Evolutionary conservation across 2,113 vertebrate genomes (phyloP), one percentile per base, ranked within the genome.

Genomic region (Gavia stellata): DNA sequence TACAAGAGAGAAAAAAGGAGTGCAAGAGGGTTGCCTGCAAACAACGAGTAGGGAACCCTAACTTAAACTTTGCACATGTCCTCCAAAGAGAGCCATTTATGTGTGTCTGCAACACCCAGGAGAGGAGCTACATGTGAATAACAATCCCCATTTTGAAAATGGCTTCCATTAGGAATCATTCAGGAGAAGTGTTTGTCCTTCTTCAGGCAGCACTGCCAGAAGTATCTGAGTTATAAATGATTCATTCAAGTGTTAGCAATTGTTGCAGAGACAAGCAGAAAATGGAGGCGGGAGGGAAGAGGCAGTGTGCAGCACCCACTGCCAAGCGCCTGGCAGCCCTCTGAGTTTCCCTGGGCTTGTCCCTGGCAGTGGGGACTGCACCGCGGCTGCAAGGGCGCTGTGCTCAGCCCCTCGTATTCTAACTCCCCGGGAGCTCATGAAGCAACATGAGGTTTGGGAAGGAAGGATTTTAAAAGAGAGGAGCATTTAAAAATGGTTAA

Each of bases 311-410:
- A 36, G 55, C 36, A 70, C 8, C 11, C n/a, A 36, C 12, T 77
- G n/a, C 56, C 34, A 75, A 58, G 56, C 2, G 3, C 44, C 53
- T 55, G 67, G 62, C 25, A 58, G 53, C 28, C 7, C 1, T 19
- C 1, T 0, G 10, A 63, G 63, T 45, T 53, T 50, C 50, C 23
- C 55, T 45, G 65, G 67, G 49, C 36, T 75, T 75, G 24, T 13
- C 55, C 23, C 61, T 85, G 40, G 45, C 31, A 23, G 50, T 3
- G 1, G 29, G 44, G 26, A 45, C 15, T 4, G 2, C 34, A 7
- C 33, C 16, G 10, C 1, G 2, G 18, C 83, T 67, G 34, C 5
- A 0, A 28, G 61, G n/a, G 15, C 4, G 2, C 40, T 1, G 0
- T 16, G 45, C 42, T 81, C 36, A 87, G 31, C 58, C 62, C 5